These are phyloP conservation scores for Macrochelys suwanniensis DNA, from an alignment of 2,797 vertebrate genomes.

Conservation along the genomic window DNA sequence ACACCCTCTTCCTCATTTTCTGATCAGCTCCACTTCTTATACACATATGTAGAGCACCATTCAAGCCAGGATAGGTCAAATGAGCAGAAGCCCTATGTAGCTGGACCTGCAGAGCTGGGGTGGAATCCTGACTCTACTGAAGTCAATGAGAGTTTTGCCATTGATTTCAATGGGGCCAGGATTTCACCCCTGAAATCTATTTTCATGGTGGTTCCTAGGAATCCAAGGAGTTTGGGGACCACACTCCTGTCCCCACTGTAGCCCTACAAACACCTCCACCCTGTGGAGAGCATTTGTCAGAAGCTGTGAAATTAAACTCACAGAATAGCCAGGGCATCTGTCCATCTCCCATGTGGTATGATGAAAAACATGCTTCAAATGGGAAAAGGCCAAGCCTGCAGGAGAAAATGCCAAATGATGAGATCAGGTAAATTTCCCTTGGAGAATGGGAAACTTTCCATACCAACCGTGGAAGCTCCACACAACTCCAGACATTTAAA, in stretches of 20 bases:
- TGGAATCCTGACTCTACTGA: neutral
- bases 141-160: neutral
- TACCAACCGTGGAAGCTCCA: neutral
- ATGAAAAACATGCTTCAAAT: slow-evolving; percentile 3
- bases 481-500: neutral
- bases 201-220: neutral
- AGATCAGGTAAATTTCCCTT: neutral
- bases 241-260: neutral
- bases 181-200: neutral
- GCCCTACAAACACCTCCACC: neutral
- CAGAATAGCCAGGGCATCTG: neutral
- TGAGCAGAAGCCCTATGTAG: neutral
- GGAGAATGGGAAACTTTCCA: neutral
- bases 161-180: neutral
- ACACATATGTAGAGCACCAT: neutral
- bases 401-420: neutral
- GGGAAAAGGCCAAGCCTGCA: neutral
- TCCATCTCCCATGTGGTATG: neutral
- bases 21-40: neutral
- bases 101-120: neutral
- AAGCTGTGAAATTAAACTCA: slow-evolving; percentile 35
- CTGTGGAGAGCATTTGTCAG: neutral
- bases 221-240: neutral
- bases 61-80: neutral
- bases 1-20: neutral